These are phyloP conservation scores for Cynopterus sphinx DNA, from an alignment of 2,797 vertebrate genomes.

Conservation along the genomic window DNA sequence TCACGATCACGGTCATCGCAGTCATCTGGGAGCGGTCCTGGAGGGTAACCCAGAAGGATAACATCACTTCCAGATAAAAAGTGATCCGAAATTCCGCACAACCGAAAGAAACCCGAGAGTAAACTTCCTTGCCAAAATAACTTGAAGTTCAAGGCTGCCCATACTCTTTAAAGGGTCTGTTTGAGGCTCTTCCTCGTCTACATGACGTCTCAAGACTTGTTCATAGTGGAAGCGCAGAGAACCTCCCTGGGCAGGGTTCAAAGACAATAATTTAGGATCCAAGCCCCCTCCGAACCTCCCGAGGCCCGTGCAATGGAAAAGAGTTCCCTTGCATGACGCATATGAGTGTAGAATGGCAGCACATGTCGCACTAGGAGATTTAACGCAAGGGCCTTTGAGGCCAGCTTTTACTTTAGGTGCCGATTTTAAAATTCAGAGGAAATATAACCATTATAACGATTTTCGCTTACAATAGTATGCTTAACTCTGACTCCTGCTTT, in stretches of 20 bases:
- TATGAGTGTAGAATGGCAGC: neutral
- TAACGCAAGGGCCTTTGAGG: neutral
- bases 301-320: neutral
- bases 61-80: neutral
- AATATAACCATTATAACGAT: neutral
- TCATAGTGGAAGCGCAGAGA: neutral
- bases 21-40: neutral
- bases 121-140: neutral
- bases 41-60: neutral
- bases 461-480: neutral
- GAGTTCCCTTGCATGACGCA: neutral
- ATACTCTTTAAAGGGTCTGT: neutral
- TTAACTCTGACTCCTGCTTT: neutral
- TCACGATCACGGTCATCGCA: accelerated
- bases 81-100: neutral
- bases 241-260: neutral
- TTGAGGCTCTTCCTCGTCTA: neutral
- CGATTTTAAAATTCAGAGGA: neutral
- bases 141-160: neutral
- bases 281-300: too few relatives aligned
- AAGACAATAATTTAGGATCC: constrained; percentile 37
- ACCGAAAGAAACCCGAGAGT: neutral
- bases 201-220: neutral
- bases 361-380: neutral
- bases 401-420: constrained; percentile 21